These are phyloP conservation scores for Himalopsyche kuldschensis DNA, from an alignment of 2,888 invertebrate genomes.

Conservation along the genomic window DNA sequence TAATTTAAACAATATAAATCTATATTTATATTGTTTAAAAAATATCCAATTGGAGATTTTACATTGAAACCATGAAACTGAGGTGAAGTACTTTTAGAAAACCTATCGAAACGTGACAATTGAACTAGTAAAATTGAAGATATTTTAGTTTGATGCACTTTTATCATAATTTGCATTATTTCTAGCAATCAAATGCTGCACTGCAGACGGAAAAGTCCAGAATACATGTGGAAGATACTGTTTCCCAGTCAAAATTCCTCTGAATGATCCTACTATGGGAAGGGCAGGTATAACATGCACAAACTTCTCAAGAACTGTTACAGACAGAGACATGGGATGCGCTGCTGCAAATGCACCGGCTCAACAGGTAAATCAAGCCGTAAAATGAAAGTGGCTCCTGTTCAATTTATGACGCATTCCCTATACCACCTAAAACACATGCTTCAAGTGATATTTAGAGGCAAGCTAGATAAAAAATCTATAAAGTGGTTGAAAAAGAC, in stretches of 20 bases:
- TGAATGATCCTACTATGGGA: conserved; percentile 46
- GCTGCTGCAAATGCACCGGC: conserved; percentile 61
- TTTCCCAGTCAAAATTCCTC: conserved; percentile 48
- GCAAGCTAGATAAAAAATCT: too few species aligned
- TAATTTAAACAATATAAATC: too few species aligned
- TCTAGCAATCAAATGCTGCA: conserved; percentile 41
- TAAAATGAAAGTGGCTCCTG: too few species aligned
- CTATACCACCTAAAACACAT: too few species aligned
- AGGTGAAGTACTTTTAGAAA: too few species aligned
- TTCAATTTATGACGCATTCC: too few species aligned
- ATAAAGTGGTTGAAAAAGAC: too few species aligned
- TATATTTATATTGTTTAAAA: background rate
- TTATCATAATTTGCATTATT: background rate
- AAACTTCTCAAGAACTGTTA: conserved; percentile 72
- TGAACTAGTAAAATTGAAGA: background rate
- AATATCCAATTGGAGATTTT: background rate
- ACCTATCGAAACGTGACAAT: too few species aligned
- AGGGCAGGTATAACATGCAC: conserved; percentile 64
- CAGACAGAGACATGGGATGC: conserved; percentile 69
- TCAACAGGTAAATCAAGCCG: conserved; percentile 62
- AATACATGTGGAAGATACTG: conserved; percentile 48
- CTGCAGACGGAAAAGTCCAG: conserved; percentile 38
- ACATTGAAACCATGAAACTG: background rate
- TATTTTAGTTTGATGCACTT: background rate
- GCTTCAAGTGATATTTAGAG: too few species aligned